These are phyloP conservation scores for Heteromurus nitidus DNA, from an alignment of 2,888 invertebrate species.

Conservation along the genomic window DNA sequence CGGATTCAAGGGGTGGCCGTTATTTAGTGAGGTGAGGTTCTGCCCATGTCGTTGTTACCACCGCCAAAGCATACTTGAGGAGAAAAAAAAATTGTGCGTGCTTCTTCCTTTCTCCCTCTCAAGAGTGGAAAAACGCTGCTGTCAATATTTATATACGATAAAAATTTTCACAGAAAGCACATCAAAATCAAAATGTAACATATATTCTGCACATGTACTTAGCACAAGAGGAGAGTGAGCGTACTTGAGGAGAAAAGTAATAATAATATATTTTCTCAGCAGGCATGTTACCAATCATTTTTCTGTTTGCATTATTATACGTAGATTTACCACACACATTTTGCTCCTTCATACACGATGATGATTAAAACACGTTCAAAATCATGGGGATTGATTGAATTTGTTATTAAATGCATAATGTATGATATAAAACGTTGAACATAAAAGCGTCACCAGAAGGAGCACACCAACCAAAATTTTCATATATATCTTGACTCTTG, in stretches of 20 bases:
- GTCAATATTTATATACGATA: slow-evolving; percentile 54
- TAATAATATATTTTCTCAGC: slow-evolving; percentile 65
- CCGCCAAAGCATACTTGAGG: slow-evolving; percentile 49
- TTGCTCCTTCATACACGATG: slow-evolving; percentile 8
- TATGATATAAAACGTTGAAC: slow-evolving; percentile 22
- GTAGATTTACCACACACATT: too few relatives aligned
- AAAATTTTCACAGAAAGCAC: slow-evolving; percentile 34
- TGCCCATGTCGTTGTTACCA: slow-evolving; percentile 67
- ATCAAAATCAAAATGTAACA: slow-evolving; percentile 30
- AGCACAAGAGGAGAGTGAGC: background rate
- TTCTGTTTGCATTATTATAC: slow-evolving; percentile 45
- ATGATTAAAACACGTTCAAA: slow-evolving; percentile 56
- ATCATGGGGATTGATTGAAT: slow-evolving; percentile 45
- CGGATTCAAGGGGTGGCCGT: slow-evolving; percentile 66
- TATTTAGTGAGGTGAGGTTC: slow-evolving; percentile 64
- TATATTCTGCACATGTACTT: background rate
- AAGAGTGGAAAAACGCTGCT: slow-evolving; percentile 31
- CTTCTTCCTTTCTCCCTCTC: slow-evolving; percentile 35
- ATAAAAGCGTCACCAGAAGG: background rate
- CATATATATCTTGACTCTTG: background rate
- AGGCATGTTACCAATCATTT: slow-evolving; percentile 54
- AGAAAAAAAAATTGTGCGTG: slow-evolving; percentile 48
- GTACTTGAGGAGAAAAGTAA: slow-evolving; percentile 23
- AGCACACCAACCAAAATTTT: background rate
- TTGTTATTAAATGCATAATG: slow-evolving; percentile 52